A percentile compares a stretch with the other conserved stretches of the same genome.
Evolutionary conservation across 2,113 vertebrate species (phyloP).

Genomic region (Xenopus tropicalis): UCB_Xtro_10.0 CM004450.2:86482001-86482500

Average conservation of each 20-base stretch:
- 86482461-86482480: no score
- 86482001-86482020: slow-evolving; percentile 39
- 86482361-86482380: no score
- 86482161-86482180: slow-evolving; percentile 77
- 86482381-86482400: no score
- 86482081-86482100: slow-evolving; percentile 37
- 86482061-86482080: background rate
- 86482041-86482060: slow-evolving; percentile 37
- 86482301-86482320: no score
- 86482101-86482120: slow-evolving; percentile 51
- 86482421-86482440: no score
- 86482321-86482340: no score
- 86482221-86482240: slow-evolving; percentile 65
- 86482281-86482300: no score
- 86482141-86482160: slow-evolving; percentile 63
- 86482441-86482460: no score
- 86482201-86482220: slow-evolving; percentile 77
- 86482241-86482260: slow-evolving; percentile 45
- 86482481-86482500: no score
- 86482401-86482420: no score
- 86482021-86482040: slow-evolving; percentile 38
- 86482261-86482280: no score
- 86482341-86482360: no score
- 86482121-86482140: slow-evolving; percentile 69
- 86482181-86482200: slow-evolving; percentile 64